Conservation (phyloP, 1,140 invertebrate species). For the Fopius arisanus region DNA sequence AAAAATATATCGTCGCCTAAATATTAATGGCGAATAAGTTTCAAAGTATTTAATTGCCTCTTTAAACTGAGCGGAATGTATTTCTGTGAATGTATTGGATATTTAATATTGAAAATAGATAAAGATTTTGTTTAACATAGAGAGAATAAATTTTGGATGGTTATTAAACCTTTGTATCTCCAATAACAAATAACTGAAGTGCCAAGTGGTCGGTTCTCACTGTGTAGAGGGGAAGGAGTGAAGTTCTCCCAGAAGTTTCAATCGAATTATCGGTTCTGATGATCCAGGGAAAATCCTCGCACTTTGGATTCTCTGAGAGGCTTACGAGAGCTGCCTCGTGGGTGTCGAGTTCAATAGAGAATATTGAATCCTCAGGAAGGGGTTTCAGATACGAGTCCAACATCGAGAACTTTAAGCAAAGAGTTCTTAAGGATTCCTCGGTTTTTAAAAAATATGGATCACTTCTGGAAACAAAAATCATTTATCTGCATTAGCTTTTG, state of each 20-base stretch:
- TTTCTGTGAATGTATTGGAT: too few relatives aligned
- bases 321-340: constrained; percentile 65
- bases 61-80: too few relatives aligned
- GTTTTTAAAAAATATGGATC: constrained; percentile 70
- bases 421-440: constrained; percentile 68
- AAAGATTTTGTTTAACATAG: too few relatives aligned
- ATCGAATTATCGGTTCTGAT: neutral
- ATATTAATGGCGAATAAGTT: too few relatives aligned
- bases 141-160: too few relatives aligned
- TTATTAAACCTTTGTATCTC: neutral
- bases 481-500: neutral
- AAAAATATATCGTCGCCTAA: too few relatives aligned
- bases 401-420: constrained; percentile 67
- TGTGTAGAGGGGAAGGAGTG: neutral
- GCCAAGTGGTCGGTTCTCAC: neutral
- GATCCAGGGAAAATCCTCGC: constrained; percentile 68
- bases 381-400: constrained; percentile 60
- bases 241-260: neutral
- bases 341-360: constrained; percentile 67
- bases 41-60: too few relatives aligned
- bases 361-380: constrained; percentile 65
- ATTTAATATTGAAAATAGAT: too few relatives aligned
- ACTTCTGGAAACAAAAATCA: constrained; percentile 40
- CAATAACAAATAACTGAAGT: neutral
- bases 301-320: constrained; percentile 61